Conservation (phyloP, 37 sponge, comb jelly and placozoan genomes). For the Geodia barretti region DNA sequence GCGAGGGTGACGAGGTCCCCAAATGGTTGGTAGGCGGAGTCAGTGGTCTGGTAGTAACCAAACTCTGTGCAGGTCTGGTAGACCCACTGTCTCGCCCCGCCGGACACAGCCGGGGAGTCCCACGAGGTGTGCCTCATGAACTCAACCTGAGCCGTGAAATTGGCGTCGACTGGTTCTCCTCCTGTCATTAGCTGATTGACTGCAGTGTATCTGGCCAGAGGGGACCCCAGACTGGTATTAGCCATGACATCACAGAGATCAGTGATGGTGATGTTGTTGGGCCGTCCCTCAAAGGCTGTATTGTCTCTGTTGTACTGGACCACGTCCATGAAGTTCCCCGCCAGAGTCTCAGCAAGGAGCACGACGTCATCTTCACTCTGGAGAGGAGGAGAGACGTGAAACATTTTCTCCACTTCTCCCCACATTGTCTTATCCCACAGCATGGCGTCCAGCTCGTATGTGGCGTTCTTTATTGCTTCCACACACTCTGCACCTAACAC, state of each 20-base stretch:
- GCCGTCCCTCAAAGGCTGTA: conserved; percentile 67
- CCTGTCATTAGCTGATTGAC: conserved; percentile 30
- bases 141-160: conserved; percentile 29
- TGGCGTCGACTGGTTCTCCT: conserved; percentile 21
- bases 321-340: conserved; percentile 75
- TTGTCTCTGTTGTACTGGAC: conserved; percentile 94
- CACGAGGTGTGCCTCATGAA: conserved; percentile 35
- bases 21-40: conserved; percentile 69
- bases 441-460: not conserved
- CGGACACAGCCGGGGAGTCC: conserved; percentile 18
- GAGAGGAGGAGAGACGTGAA: conserved; percentile 51
- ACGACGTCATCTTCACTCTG: conserved; percentile 30
- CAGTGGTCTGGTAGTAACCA: conserved; percentile 90
- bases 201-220: conserved; percentile 53
- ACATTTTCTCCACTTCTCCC: conserved; percentile 11
- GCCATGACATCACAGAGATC: conserved; percentile 72
- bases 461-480: conserved; percentile 19
- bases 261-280: conserved; percentile 55
- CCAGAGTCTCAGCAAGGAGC: conserved; percentile 44
- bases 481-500: conserved; percentile 9
- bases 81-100: conserved; percentile 72
- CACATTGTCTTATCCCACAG: not conserved
- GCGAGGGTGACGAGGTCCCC: conserved; percentile 55
- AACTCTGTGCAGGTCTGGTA: conserved; percentile 91
- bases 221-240: conserved; percentile 28